Evolutionary conservation across 2,113 vertebrate genomes (phyloP), one percentile per base, ranked within the genome.

Genomic region (Catharus minimus): DNA sequence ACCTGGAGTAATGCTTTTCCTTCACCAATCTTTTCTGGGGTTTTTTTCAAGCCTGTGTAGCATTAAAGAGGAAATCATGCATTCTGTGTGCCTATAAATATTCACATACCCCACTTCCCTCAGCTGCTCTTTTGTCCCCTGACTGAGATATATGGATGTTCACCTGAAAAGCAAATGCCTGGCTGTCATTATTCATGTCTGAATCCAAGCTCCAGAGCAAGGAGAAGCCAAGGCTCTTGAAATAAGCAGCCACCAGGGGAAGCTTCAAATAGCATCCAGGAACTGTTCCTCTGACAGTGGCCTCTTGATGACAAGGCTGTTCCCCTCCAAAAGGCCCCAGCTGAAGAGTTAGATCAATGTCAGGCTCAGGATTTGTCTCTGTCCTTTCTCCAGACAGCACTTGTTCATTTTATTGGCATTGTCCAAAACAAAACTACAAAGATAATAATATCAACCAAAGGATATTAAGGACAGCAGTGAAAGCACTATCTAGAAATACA

Each of bases 161-260:
- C 93, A 95, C 90, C 94, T 96, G 92, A 95, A 94, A 88, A 91
- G 39, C 78, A 90, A 94, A 89, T 75, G 69, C 66, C 87, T 91
- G 69, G 33, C 73, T 91, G 44, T 86, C 79, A 92, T 95, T 84
- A 92, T 33, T 95, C 86, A 89, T 91, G 89, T 89, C 71, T 75
- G 57, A 85, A 92, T 68, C 53, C 39, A 80, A 95, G 46, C 28
- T 89, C 57, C 43, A 60, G 50, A 83, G 69, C 49, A 85, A 79
- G 33, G n/a, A 95, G 92, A 95, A 91, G 33, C 73, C 23, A 52
- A 92, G 64, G 75, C 55, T 93, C 62, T 80, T 69, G 43, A 87
- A 96, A 95, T 69, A 39, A 65, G 62, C 32, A 58, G 60, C 23
- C 50, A 8, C 38, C 52, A 73, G 39, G 69, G 58, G 69, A 68